Percentiles rank a stretch among this genome's conserved stretches.
Conservation (phyloP, 2,797 vertebrate genomes). For the Phrynocephalus vlangalii region DNA sequence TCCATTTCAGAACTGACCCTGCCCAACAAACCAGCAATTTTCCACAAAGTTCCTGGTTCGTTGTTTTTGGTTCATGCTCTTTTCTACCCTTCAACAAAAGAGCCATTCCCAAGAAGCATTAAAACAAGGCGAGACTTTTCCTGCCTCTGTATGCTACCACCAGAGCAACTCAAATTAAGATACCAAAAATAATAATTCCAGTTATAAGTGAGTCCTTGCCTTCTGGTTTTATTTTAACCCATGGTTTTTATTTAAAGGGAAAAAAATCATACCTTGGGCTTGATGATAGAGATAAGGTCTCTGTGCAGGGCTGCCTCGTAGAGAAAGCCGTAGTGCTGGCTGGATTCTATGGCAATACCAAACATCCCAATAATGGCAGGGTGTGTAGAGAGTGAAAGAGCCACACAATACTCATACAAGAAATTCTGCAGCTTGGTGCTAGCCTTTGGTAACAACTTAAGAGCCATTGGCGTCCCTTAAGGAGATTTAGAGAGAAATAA, state of each 20-base stretch:
- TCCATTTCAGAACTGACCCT: too few species aligned
- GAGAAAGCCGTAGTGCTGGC: constrained; percentile 88
- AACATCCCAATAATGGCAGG: constrained; percentile 86
- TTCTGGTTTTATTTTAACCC: background rate
- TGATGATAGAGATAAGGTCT: constrained; percentile 91
- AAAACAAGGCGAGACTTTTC: background rate
- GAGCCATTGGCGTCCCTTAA: constrained; percentile 89
- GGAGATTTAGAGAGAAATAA: background rate
- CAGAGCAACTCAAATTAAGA: background rate
- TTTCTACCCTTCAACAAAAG: background rate
- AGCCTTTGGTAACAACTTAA: constrained; percentile 89
- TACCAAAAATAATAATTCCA: background rate
- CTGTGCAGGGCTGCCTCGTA: constrained; percentile 88
- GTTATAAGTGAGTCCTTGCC: background rate
- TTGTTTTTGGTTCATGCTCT: too few species aligned
- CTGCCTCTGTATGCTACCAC: background rate
- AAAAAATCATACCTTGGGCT: constrained; percentile 82
- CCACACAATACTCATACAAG: constrained; percentile 91
- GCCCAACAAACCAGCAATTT: too few species aligned
- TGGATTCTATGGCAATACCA: constrained; percentile 89
- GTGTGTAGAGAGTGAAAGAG: constrained; percentile 87
- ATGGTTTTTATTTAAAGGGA: background rate
- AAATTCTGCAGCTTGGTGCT: constrained; percentile 88
- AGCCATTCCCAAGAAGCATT: background rate
- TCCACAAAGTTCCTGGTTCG: too few species aligned